A percentile compares a stretch with the other conserved stretches of the same genome.
Evolutionary conservation across 2,113 vertebrate species (phyloP).

Genomic region (Hypocryptadius cinnamomeus): DNA sequence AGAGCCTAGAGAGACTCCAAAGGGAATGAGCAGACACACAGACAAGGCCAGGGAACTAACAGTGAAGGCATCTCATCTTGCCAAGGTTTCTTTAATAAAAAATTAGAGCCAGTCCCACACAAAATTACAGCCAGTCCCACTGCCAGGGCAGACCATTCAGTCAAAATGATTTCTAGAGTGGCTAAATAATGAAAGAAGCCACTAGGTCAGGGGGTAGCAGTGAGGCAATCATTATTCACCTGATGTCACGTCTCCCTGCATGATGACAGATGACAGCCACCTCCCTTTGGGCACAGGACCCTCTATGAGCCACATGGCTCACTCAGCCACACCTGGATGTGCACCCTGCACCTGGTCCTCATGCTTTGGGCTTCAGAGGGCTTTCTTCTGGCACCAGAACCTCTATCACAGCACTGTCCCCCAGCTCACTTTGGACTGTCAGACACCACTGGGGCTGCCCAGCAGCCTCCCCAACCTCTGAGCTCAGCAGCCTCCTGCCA

Average conservation of each 20-base stretch:
- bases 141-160: not conserved
- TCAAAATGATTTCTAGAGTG: not conserved
- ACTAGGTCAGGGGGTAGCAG: not conserved
- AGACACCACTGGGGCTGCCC: not conserved
- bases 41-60: not conserved
- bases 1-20: not conserved
- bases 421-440: not conserved
- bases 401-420: not conserved
- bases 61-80: not conserved
- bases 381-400: not conserved
- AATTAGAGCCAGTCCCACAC: not conserved
- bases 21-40: not conserved
- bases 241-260: fast-evolving
- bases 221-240: fast-evolving
- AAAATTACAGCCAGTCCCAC: not conserved
- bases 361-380: not conserved
- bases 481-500: not conserved
- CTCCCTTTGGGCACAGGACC: not conserved
- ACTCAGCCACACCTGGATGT: not conserved
- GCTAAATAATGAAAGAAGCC: not conserved
- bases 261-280: not conserved
- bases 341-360: not conserved
- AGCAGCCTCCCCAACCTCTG: not conserved
- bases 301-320: fast-evolving
- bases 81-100: not conserved